Conservation (phyloP, 2,797 vertebrate genomes). For the Alcedo atthis region DNA sequence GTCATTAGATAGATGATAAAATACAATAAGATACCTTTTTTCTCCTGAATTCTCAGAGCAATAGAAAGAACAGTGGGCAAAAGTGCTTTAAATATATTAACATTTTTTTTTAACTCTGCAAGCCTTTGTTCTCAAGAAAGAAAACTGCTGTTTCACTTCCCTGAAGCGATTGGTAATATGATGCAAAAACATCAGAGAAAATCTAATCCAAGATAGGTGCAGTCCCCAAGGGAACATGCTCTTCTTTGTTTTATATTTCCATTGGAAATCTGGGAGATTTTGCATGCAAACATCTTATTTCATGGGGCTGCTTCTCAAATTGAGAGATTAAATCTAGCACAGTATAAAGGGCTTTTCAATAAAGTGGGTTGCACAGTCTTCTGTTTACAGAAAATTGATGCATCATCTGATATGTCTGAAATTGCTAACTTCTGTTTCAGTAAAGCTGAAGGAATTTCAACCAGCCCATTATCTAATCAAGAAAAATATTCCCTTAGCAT, state of each 20-base stretch:
- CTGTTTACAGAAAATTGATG: slow-evolving; percentile 84
- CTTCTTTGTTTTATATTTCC: slow-evolving; percentile 84
- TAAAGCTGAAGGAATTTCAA: slow-evolving; percentile 79
- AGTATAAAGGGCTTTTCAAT: slow-evolving; percentile 82
- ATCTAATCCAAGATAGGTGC: slow-evolving; percentile 82
- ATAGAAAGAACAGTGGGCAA: slow-evolving; percentile 69
- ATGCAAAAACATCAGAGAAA: slow-evolving; percentile 85
- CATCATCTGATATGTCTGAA: slow-evolving; percentile 80
- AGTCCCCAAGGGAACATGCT: slow-evolving; percentile 77
- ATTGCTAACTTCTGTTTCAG: slow-evolving; percentile 79
- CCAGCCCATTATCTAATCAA: slow-evolving; percentile 79
- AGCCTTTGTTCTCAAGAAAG: slow-evolving; percentile 82
- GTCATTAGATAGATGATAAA: slow-evolving; percentile 59
- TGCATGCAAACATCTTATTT: slow-evolving; percentile 86
- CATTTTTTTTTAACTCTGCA: slow-evolving; percentile 61
- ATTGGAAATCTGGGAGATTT: slow-evolving; percentile 82
- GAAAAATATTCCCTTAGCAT: slow-evolving; percentile 75
- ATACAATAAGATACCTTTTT: slow-evolving; percentile 61
- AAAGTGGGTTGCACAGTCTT: slow-evolving; percentile 79
- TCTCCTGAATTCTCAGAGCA: slow-evolving; percentile 60
- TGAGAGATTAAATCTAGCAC: slow-evolving; percentile 84
- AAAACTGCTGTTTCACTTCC: slow-evolving; percentile 80
- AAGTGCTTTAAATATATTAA: slow-evolving; percentile 77
- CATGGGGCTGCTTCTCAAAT: slow-evolving; percentile 84
- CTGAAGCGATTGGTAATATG: slow-evolving; percentile 83